phyloP scores from a whole-genome alignment of 2,113 vertebrate species.

The Perccottus glenii region DNA sequence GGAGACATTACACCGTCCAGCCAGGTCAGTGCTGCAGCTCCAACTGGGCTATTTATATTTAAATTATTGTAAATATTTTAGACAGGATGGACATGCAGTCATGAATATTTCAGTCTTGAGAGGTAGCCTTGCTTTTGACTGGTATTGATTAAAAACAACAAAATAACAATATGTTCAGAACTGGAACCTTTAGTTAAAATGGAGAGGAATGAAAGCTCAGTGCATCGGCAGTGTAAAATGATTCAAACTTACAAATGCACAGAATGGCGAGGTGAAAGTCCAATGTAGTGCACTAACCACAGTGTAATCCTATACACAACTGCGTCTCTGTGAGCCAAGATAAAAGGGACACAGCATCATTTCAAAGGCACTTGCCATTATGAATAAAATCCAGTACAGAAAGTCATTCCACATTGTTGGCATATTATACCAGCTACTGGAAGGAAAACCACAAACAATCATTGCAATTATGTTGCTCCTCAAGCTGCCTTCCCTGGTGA shows the following conservation, averaged over 20 bases:
- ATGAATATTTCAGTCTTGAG: conserved; percentile 72
- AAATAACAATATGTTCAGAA: not conserved
- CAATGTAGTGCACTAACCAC: conserved; percentile 30
- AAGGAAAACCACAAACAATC: conserved; percentile 53
- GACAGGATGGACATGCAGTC: conserved; percentile 63
- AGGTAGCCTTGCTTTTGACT: conserved; percentile 59
- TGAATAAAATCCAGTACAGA: conserved; percentile 21
- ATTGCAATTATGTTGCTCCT: conserved; percentile 54
- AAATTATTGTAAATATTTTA: conserved; percentile 80
- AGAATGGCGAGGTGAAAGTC: conserved; percentile 23
- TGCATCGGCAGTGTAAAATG: not conserved
- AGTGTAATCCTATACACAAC: conserved; percentile 41
- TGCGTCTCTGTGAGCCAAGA: conserved; percentile 23
- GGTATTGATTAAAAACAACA: conserved; percentile 56
- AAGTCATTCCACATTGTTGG: conserved; percentile 40
- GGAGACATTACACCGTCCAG: conserved; percentile 21
- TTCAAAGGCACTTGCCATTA: conserved; percentile 26
- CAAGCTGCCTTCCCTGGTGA: conserved; percentile 54
- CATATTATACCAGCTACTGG: conserved; percentile 8
- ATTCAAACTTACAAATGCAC: conserved; percentile 10
- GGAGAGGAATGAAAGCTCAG: not conserved
- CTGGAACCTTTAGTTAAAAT: not conserved
- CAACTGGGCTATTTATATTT: conserved; percentile 70
- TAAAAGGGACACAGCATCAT: conserved; percentile 26
- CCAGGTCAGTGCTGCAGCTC: conserved; percentile 21